phyloP scores from a whole-genome alignment of 2,113 vertebrate species.

The Odontesthes bonariensis region DNA sequence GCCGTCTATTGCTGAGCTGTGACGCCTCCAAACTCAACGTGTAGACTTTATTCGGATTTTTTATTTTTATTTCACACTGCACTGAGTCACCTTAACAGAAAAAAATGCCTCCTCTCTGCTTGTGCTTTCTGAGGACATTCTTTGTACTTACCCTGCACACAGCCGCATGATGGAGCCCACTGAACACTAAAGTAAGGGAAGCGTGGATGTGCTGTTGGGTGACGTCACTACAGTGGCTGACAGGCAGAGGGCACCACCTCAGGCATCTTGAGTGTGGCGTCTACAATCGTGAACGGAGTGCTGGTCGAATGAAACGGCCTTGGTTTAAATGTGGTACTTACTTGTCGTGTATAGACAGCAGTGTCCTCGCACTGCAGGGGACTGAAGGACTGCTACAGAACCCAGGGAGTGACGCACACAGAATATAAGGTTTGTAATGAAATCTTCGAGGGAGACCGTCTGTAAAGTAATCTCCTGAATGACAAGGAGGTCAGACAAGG shows the following conservation, averaged over 20 bases:
- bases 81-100: constrained; percentile 86
- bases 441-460: constrained; percentile 25
- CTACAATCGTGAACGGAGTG: constrained; percentile 11
- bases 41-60: constrained; percentile 26
- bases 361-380: constrained; percentile 83
- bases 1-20: not conserved
- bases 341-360: constrained; percentile 60
- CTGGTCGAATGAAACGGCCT: constrained; percentile 1
- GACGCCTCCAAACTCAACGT: constrained; percentile 1
- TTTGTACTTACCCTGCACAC: constrained; percentile 82
- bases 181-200: constrained; percentile 14
- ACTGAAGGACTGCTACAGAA: constrained; percentile 10
- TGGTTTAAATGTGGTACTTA: constrained; percentile 22
- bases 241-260: constrained; percentile 79
- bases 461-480: constrained; percentile 42
- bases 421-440: constrained; percentile 38
- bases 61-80: constrained; percentile 5
- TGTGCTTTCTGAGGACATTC: constrained; percentile 9
- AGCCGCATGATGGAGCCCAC: constrained; percentile 45
- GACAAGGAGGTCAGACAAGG: constrained; percentile 17
- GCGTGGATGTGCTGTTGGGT: constrained; percentile 9
- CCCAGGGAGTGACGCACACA: constrained; percentile 21
- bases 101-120: constrained; percentile 70
- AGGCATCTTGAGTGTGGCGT: constrained; percentile 86
- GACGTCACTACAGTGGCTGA: constrained; percentile 26